phyloP scores from a whole-genome alignment of 2,113 vertebrate species.

The Rafetus swinhoei region DNA sequence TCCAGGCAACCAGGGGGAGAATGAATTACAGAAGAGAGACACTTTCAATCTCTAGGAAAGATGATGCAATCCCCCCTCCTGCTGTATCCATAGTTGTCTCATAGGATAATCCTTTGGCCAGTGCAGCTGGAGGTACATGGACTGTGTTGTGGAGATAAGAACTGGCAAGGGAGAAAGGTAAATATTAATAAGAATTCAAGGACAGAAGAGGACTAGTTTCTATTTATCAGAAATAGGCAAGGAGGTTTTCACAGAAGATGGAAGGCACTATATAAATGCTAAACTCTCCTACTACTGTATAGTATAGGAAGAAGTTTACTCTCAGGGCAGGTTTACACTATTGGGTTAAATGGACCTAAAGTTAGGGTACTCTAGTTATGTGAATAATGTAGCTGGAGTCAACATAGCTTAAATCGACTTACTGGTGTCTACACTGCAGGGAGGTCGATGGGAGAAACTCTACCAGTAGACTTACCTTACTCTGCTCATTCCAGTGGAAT shows the following conservation, averaged over 20 bases:
- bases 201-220: background rate
- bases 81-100: background rate
- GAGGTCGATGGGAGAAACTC: too few species aligned
- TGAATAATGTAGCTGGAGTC: too few species aligned
- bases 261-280: background rate
- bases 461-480: too few species aligned
- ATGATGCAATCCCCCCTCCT: background rate
- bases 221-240: background rate
- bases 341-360: too few species aligned
- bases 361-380: too few species aligned
- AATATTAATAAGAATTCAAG: background rate
- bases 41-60: constrained; percentile 21
- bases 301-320: background rate
- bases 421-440: too few species aligned
- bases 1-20: background rate
- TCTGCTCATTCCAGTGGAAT: too few species aligned
- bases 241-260: accelerated
- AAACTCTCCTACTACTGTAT: accelerated
- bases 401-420: too few species aligned
- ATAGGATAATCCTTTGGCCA: background rate
- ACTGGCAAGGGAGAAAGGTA: background rate
- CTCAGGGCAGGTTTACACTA: too few species aligned
- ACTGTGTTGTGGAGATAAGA: constrained; percentile 34
- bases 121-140: background rate
- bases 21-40: constrained; percentile 35